These are phyloP conservation scores for Porites divaricata DNA, from an alignment of 92 coral and sea anemone species.

Conservation along the genomic window DNA sequence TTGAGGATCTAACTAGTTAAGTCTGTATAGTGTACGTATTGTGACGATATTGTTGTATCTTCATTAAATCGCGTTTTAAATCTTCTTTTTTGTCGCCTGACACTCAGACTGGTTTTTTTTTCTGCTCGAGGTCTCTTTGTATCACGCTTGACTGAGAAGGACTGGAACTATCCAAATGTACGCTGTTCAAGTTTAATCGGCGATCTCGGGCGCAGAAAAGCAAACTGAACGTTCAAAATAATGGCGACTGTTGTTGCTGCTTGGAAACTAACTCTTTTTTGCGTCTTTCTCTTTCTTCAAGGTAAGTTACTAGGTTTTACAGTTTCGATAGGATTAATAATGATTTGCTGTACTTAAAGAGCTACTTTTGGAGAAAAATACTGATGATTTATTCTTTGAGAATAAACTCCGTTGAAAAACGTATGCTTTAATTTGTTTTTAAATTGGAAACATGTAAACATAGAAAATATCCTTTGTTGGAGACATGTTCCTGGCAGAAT, in stretches of 20 bases:
- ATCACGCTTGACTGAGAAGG: too few species aligned
- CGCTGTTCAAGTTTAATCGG: background rate
- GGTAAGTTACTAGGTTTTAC: slow-evolving; percentile 6
- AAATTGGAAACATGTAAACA: too few species aligned
- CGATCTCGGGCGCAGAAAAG: slow-evolving; percentile 15
- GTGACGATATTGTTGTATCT: too few species aligned
- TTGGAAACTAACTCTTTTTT: slow-evolving; percentile 29
- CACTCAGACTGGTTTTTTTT: too few species aligned
- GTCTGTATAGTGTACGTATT: too few species aligned
- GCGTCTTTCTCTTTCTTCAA: background rate
- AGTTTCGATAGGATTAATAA: too few species aligned
- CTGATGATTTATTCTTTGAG: background rate
- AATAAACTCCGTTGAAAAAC: background rate
- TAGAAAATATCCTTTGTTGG: too few species aligned
- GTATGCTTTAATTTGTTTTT: background rate
- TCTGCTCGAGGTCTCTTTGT: background rate
- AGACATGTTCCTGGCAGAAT: too few species aligned
- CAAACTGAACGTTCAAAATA: background rate
- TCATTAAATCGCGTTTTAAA: too few species aligned
- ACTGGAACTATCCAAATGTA: background rate
- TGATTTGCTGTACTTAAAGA: background rate
- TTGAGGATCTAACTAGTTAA: too few species aligned
- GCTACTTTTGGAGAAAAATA: background rate
- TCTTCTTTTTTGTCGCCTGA: too few species aligned
- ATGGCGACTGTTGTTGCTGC: slow-evolving; percentile 23